A percentile compares a stretch with the other conserved stretches of the same genome.
These are phyloP conservation scores for Sanderia malayensis DNA, from an alignment of 30 jellyfish, hydroid and myxozoan species.

Conservation along the genomic window DNA sequence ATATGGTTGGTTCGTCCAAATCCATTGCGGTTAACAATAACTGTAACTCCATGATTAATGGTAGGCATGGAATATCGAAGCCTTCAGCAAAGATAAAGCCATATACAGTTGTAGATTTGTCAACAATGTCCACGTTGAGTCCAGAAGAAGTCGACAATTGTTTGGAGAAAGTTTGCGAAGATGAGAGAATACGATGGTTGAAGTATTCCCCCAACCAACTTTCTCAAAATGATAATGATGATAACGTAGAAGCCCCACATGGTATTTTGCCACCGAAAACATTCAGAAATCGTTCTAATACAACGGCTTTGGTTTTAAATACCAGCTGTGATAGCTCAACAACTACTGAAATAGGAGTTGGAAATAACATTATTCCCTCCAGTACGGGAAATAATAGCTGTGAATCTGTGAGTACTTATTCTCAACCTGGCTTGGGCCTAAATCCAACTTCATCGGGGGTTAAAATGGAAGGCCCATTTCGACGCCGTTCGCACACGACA, in stretches of 20 bases:
- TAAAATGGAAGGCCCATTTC: conserved; percentile 23
- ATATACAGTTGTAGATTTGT: conserved; percentile 80
- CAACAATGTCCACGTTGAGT: conserved; percentile 68
- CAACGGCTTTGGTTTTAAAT: neutral
- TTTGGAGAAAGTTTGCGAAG: conserved; percentile 35
- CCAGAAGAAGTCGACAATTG: conserved; percentile 73
- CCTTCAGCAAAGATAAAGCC: conserved; percentile 73
- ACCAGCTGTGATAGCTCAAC: neutral
- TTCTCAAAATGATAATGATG: neutral
- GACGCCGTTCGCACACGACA: conserved; percentile 25
- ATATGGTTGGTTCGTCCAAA: neutral
- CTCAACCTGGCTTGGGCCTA: conserved; percentile 6
- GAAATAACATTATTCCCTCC: conserved; percentile 1
- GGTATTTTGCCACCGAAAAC: conserved; percentile 35
- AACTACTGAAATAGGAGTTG: neutral
- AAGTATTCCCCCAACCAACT: neutral
- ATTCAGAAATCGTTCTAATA: conserved; percentile 16
- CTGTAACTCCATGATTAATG: neutral
- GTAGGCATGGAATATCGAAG: too few relatives aligned
- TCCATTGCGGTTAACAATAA: neutral
- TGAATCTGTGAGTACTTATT: neutral
- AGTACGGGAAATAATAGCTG: too few relatives aligned
- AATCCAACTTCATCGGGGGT: neutral
- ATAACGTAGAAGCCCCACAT: conserved; percentile 36
- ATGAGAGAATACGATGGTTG: conserved; percentile 17